Evolutionary conservation across 2,797 vertebrate species (phyloP), one percentile per base, ranked within the genome.

Genomic region (Remorina albescens): DNA sequence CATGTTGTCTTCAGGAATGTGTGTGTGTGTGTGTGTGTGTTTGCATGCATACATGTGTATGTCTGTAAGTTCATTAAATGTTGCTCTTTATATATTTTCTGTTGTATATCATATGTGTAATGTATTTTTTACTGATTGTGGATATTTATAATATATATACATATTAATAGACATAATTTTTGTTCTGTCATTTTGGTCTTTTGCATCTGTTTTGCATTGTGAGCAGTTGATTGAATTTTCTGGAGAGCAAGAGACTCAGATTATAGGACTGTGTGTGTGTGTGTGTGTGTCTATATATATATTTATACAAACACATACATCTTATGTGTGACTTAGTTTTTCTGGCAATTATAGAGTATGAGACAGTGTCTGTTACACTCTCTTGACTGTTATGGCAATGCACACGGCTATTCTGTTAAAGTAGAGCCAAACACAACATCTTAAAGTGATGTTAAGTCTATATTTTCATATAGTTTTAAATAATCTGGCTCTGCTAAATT

Each of bases 1-100:
- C 51, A 41, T 55, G 39, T 55, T 74, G 30, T 65, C 32, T 36
- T 77, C 42, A 60, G 69, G 74, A 81, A 66, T 73, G 58, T n/a
- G n/a, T n/a, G n/a, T n/a, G n/a, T 78, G 26, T 64, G 55, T 75
- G 47, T 62, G 26, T 58, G 34, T 64, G 26, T 62, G 39, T 65
- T 42, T 79, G 60, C 56, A n/a, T 65, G 30, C 10, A 32, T 67
- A 28, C 49, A 44, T 64, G 26, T 66, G 55, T 28, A 44, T 60
- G 18, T 73, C 19, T 26, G 54, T 42, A 49, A 54, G 18, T 55
- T 72, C 6, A 56, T 54, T 13, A 8, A 18, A 39, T 71, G 30
- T 55, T 55, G 54, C 16, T 67, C 1, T 62, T 57, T 60, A 32
- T 58, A 58, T 53, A 28, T 64, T 9, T 15, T 65, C 23, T 5